Base-by-base conservation (phyloP, 37 sponge, comb jelly and placozoan species). In the Beroe forskalii region DNA sequence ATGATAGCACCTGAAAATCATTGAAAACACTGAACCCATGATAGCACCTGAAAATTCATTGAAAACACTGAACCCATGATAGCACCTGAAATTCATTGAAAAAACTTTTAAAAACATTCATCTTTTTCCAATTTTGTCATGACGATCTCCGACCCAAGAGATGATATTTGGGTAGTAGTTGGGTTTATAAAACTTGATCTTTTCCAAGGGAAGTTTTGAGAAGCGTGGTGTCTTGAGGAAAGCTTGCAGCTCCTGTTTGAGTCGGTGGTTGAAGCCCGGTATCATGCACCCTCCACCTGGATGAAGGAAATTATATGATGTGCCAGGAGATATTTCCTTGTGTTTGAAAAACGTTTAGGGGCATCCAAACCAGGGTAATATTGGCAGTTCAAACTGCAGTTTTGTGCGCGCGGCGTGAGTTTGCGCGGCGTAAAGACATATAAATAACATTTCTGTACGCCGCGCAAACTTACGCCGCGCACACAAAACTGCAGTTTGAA, bases 71-170 rank as follows among this genome's bases (percentile, higher is more conserved):
- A 55, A 55, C 17, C 17, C 9, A 20, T 55, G 60, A 55, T 20
- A 55, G 17, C 60, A 20, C 17, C 60, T 20, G 9, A n/a, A n/a
- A n/a, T n/a, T n/a, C n/a, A n/a, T n/a, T n/a, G n/a, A n/a, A n/a
- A n/a, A n/a, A n/a, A n/a, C n/a, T n/a, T n/a, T n/a, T n/a, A n/a
- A n/a, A n/a, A n/a, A n/a, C n/a, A n/a, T n/a, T n/a, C n/a, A n/a
- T n/a, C n/a, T n/a, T n/a, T n/a, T n/a, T n/a, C n/a, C n/a, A n/a
- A n/a, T n/a, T n/a, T n/a, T n/a, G n/a, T n/a, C n/a, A n/a, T n/a
- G n/a, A n/a, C n/a, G n/a, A n/a, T n/a, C 86, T 80, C 86, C 86
- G 19, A 38, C 40, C 86, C 86, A 80, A 12, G 86, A 80, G 28
- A 80, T 80, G 55, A 38, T 80, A 25, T 80, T 80, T 23, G 40